Conservation (phyloP, 2,888 invertebrate genomes). For the Mantis religiosa region DNA sequence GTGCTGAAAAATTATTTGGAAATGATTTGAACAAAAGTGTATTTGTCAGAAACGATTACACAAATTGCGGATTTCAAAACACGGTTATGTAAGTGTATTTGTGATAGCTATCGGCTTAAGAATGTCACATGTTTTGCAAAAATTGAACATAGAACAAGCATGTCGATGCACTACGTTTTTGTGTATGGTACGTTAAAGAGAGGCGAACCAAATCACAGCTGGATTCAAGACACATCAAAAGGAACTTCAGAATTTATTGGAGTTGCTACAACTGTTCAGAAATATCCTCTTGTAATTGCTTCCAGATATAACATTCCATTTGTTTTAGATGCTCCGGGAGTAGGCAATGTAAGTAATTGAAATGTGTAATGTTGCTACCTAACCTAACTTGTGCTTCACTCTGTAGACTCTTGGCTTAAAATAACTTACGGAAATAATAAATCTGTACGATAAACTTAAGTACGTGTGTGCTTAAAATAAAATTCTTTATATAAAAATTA, state of each 20-base stretch:
- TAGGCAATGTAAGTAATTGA: conserved; percentile 51
- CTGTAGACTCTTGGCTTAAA: too few relatives aligned
- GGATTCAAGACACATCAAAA: conserved; percentile 59
- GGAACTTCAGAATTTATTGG: conserved; percentile 65
- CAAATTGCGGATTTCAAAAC: too few relatives aligned
- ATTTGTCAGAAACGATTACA: too few relatives aligned
- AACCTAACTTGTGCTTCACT: not conserved
- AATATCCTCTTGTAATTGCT: conserved; percentile 82
- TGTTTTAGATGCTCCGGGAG: conserved; percentile 65
- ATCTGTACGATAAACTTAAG: too few relatives aligned
- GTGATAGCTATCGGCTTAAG: too few relatives aligned
- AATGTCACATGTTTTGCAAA: not conserved
- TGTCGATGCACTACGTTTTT: conserved; percentile 63
- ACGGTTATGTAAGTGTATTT: too few relatives aligned
- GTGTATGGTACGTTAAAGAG: conserved; percentile 90
- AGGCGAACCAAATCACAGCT: conserved; percentile 79
- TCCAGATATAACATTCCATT: conserved; percentile 90
- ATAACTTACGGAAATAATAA: too few relatives aligned
- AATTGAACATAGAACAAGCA: not conserved
- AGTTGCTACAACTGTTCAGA: conserved; percentile 60
- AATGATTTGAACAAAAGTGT: too few relatives aligned
- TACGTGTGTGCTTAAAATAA: too few relatives aligned
- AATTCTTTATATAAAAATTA: too few relatives aligned
- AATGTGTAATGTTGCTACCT: not conserved
- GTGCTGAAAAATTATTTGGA: too few relatives aligned